Evolutionary conservation across 2,113 vertebrate genomes (phyloP).

Genomic region (Myrmophylax atrothorax): DNA sequence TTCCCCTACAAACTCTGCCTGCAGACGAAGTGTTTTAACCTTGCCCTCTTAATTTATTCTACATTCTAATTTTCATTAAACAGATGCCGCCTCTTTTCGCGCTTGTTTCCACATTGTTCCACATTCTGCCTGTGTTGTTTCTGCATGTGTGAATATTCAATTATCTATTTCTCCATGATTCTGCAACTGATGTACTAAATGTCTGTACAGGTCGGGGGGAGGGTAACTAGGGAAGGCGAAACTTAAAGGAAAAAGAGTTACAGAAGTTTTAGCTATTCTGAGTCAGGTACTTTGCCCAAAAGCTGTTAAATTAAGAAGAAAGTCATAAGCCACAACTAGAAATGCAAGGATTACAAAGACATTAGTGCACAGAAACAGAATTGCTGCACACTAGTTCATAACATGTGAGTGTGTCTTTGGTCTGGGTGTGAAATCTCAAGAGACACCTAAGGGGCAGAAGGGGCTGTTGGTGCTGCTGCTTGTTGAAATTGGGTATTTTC

Average conservation of each 20-base stretch:
- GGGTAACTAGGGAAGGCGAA: not conserved
- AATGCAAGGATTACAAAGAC: not conserved
- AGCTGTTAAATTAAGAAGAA: not conserved
- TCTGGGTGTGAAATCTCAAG: not conserved
- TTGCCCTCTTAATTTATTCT: slow-evolving; percentile 65
- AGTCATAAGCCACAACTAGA: not conserved
- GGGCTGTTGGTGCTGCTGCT: not conserved
- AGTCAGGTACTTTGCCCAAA: not conserved
- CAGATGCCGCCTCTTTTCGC: slow-evolving; percentile 61
- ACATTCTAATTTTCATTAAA: slow-evolving; percentile 62
- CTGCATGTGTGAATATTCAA: slow-evolving; percentile 62
- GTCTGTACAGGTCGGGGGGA: slow-evolving; percentile 34
- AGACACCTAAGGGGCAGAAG: not conserved
- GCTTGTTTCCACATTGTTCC: slow-evolving; percentile 59
- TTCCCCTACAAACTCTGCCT: slow-evolving; percentile 24
- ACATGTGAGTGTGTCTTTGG: not conserved
- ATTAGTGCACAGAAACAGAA: not conserved
- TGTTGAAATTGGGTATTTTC: not conserved
- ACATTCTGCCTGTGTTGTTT: slow-evolving; percentile 53
- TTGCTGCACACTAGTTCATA: not conserved
- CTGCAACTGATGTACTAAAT: slow-evolving; percentile 25
- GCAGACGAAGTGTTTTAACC: slow-evolving; percentile 51
- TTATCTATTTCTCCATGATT: slow-evolving; percentile 38
- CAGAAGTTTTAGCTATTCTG: not conserved
- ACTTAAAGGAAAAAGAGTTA: not conserved